phyloP scores from a whole-genome alignment of 2,797 vertebrate genomes.

The Cichlasoma orientale region DNA sequence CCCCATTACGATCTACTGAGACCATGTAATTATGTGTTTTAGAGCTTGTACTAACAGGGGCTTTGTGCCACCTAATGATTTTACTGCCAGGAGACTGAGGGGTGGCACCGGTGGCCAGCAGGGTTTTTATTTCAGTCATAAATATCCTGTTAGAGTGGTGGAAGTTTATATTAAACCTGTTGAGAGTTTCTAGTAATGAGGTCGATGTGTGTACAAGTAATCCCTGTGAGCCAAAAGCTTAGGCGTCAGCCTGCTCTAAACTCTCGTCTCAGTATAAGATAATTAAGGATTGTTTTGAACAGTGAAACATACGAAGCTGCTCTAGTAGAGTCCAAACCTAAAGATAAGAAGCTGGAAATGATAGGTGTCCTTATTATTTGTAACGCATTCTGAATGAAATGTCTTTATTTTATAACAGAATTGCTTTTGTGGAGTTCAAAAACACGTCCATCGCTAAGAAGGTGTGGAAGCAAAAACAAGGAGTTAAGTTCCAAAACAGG shows the following conservation, averaged over 20 bases:
- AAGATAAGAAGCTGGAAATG: background rate
- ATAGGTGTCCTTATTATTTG: background rate
- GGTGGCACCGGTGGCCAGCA: no score
- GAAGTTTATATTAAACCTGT: background rate
- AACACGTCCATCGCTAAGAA: constrained; percentile 82
- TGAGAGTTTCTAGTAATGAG: background rate
- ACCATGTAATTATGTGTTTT: no score
- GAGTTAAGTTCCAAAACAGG: constrained; percentile 82
- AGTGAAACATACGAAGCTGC: background rate
- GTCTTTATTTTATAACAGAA: constrained; percentile 69
- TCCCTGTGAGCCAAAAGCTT: background rate
- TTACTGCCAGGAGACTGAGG: no score
- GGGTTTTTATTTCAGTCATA: no score
- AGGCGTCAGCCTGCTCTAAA: background rate
- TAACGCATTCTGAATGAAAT: background rate
- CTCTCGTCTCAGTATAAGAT: background rate
- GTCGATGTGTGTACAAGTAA: background rate
- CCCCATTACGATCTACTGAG: no score
- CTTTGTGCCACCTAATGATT: no score
- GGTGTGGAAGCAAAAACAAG: constrained; percentile 80
- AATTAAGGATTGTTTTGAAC: background rate
- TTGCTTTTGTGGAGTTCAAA: constrained; percentile 92
- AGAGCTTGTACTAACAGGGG: no score
- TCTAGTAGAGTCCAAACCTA: background rate
- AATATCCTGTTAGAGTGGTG: background rate